phyloP scores from a whole-genome alignment of 2,888 invertebrate genomes.

The Caenorhabditis panamensis region DNA sequence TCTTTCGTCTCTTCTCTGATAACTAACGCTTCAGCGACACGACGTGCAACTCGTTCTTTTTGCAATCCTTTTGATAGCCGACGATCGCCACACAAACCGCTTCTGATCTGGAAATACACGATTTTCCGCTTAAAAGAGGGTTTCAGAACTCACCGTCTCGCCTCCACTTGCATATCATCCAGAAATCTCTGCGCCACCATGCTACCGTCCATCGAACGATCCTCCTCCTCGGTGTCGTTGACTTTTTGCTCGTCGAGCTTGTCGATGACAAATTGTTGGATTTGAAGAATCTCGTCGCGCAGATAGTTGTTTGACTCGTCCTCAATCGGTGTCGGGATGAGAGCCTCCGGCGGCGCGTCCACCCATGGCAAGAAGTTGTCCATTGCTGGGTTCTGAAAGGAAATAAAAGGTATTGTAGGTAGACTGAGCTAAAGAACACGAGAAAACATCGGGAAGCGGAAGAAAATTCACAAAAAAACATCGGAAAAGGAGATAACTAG shows the following conservation, averaged over 20 bases:
- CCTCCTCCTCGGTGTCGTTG: constrained; percentile 20
- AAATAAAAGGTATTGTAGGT: no score
- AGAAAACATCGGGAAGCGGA: no score
- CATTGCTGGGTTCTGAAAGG: constrained; percentile 10
- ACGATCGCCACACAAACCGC: neutral
- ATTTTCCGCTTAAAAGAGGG: neutral
- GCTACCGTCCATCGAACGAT: constrained; percentile 7
- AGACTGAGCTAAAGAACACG: no score
- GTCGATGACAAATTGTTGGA: constrained; percentile 37
- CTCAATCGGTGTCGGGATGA: constrained; percentile 21
- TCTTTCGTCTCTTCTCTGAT: neutral
- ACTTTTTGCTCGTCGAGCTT: constrained; percentile 47
- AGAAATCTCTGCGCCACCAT: neutral
- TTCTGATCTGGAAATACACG: constrained; percentile 6
- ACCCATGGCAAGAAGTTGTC: constrained; percentile 51
- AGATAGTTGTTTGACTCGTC: constrained; percentile 35
- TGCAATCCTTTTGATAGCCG: constrained; percentile 6
- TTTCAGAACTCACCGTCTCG: no score
- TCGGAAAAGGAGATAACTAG: no score
- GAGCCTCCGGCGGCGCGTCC: constrained; percentile 39
- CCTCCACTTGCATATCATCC: neutral
- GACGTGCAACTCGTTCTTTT: constrained; percentile 16
- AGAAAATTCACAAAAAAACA: no score
- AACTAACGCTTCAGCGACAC: constrained; percentile 23
- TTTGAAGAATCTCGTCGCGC: constrained; percentile 38